These are phyloP conservation scores for Pungitius pungitius DNA, from an alignment of 2,113 vertebrate species.

Conservation along the genomic window DNA sequence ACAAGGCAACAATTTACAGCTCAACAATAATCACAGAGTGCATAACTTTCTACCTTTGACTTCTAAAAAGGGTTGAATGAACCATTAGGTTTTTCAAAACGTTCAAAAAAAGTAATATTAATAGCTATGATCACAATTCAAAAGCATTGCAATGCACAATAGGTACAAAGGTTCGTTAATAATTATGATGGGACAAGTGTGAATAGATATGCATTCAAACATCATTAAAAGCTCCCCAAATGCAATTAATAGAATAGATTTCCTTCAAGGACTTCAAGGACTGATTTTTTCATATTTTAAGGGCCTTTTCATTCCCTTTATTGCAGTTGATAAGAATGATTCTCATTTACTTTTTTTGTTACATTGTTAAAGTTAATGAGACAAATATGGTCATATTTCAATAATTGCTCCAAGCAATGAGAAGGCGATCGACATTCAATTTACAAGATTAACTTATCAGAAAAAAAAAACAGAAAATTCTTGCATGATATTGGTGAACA, in stretches of 20 bases:
- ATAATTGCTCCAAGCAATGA: slow-evolving; percentile 10
- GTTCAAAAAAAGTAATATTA: not conserved
- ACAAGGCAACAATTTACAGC: slow-evolving; percentile 2
- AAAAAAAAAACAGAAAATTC: slow-evolving; percentile 28
- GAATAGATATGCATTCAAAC: slow-evolving; percentile 26
- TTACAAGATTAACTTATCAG: slow-evolving; percentile 20
- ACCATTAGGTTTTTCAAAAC: not conserved
- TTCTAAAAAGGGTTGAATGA: not conserved
- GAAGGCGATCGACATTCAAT: slow-evolving; percentile 18
- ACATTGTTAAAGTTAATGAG: slow-evolving; percentile 33
- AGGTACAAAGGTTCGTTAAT: slow-evolving; percentile 4
- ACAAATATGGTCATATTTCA: slow-evolving; percentile 13
- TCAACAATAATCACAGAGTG: slow-evolving; percentile 8
- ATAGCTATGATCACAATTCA: slow-evolving; percentile 7
- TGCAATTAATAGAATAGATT: slow-evolving; percentile 28
- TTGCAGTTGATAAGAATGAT: slow-evolving; percentile 17
- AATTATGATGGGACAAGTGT: slow-evolving; percentile 23
- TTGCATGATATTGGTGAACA: slow-evolving; percentile 45
- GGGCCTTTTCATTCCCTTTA: slow-evolving; percentile 30
- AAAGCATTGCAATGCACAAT: slow-evolving; percentile 18
- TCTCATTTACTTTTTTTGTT: slow-evolving; percentile 47
- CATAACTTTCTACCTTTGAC: not conserved
- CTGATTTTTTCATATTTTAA: slow-evolving; percentile 28
- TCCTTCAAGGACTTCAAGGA: slow-evolving; percentile 37
- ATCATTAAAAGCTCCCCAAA: slow-evolving; percentile 25